Percentiles rank a stretch among this genome's conserved stretches.
These are phyloP conservation scores for Leucopsar rothschildi DNA, from an alignment of 2,113 vertebrate species.

Conservation along the genomic window DNA sequence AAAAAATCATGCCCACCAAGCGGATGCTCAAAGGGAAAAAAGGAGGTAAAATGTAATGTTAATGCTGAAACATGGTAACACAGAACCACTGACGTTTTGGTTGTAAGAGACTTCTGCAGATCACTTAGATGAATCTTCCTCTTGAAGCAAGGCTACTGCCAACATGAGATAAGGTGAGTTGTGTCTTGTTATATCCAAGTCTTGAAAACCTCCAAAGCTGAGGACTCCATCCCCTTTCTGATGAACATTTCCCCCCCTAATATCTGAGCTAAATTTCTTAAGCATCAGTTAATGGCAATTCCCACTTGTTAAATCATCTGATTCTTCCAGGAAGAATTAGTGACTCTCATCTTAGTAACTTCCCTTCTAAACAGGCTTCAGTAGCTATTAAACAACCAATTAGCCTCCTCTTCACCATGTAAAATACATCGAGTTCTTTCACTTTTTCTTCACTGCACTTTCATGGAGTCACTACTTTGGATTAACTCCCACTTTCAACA, in stretches of 20 bases:
- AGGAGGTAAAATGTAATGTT: neutral
- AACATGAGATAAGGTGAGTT: neutral
- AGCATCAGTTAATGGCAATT: neutral
- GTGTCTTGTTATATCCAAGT: neutral
- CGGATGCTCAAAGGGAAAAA: neutral
- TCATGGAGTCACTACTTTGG: neutral
- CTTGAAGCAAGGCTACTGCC: neutral
- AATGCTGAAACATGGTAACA: neutral
- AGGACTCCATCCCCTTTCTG: neutral
- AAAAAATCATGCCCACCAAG: neutral
- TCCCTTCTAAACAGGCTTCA: neutral
- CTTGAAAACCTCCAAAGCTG: neutral
- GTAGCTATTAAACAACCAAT: neutral
- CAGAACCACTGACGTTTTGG: neutral
- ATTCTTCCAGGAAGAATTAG: neutral
- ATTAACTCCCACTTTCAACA: neutral
- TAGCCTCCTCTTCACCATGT: neutral
- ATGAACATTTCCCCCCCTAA: rapidly evolving
- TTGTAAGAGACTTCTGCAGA: neutral
- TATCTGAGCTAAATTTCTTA: neutral
- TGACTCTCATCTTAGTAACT: neutral
- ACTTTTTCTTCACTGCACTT: neutral
- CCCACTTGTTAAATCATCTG: neutral
- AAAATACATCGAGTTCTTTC: neutral
- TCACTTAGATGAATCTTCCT: neutral